Conservation (phyloP, 2,113 vertebrate species). For the Oriolus oriolus region DNA sequence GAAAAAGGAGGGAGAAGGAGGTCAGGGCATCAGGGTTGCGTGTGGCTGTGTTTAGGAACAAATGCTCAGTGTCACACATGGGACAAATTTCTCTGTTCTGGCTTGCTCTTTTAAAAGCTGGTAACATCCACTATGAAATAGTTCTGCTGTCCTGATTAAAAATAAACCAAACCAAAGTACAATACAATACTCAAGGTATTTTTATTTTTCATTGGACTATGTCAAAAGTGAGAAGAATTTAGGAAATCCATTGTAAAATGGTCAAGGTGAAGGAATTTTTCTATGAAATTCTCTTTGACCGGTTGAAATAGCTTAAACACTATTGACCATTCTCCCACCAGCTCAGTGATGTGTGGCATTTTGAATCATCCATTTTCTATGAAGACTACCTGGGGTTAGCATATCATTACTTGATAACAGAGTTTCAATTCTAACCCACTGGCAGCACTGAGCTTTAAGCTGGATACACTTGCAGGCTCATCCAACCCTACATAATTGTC, state of each 20-base stretch:
- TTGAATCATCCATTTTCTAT: conserved; percentile 49
- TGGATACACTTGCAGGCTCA: conserved; percentile 31
- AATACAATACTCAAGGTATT: not conserved
- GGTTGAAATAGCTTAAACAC: conserved; percentile 39
- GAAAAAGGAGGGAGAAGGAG: not conserved
- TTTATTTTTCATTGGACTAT: not conserved
- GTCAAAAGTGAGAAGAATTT: not conserved
- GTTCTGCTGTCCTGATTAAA: not conserved
- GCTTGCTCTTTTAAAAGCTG: not conserved
- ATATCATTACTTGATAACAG: conserved; percentile 13
- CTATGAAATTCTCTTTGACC: conserved; percentile 12
- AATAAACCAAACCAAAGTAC: not conserved
- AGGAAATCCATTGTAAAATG: not conserved
- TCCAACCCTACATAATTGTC: conserved; percentile 66
- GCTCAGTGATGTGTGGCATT: conserved; percentile 43
- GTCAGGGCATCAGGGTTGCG: not conserved
- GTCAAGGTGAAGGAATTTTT: not conserved
- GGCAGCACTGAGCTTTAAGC: not conserved
- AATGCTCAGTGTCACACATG: not conserved
- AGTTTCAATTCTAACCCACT: not conserved
- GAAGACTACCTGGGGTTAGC: conserved; percentile 31
- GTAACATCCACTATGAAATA: not conserved
- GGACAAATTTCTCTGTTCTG: not conserved
- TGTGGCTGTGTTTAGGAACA: not conserved
- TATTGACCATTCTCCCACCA: conserved; percentile 44